phyloP scores from a whole-genome alignment of 2,888 invertebrate species.

The Anoncus sp. region DNA sequence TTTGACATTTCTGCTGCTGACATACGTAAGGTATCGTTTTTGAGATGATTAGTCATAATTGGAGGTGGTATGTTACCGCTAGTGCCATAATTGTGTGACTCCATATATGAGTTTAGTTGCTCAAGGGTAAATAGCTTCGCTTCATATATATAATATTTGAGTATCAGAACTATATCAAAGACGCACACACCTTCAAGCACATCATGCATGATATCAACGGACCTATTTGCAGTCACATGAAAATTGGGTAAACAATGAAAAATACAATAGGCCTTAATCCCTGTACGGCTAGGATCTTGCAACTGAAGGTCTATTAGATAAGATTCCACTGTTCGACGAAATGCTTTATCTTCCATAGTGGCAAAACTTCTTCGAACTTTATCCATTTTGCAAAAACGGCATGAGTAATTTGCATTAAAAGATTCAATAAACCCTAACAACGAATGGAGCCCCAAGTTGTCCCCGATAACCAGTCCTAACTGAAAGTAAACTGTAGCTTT shows the following conservation, averaged over 20 bases:
- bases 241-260: slow-evolving; percentile 34
- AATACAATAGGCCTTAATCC: slow-evolving; percentile 33
- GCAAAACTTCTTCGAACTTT: slow-evolving; percentile 45
- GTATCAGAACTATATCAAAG: slow-evolving; percentile 32
- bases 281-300: slow-evolving; percentile 15
- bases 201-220: slow-evolving; percentile 56
- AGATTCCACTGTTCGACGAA: slow-evolving; percentile 12
- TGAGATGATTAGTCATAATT: too few species aligned
- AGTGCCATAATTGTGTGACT: slow-evolving; percentile 25
- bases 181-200: slow-evolving; percentile 47
- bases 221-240: slow-evolving; percentile 42
- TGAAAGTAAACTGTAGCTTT: slow-evolving; percentile 48
- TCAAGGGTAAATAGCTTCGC: slow-evolving; percentile 40
- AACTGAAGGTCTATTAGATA: slow-evolving; percentile 9
- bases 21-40: slow-evolving; percentile 42
- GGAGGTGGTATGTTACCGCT: background rate
- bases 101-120: slow-evolving; percentile 20
- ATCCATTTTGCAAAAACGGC: slow-evolving; percentile 59
- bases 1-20: slow-evolving; percentile 56
- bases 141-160: slow-evolving; percentile 31
- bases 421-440: slow-evolving; percentile 61
- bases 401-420: slow-evolving; percentile 53
- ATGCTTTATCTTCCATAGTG: slow-evolving; percentile 21
- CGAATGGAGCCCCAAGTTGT: slow-evolving; percentile 60
- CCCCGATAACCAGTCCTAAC: slow-evolving; percentile 55